Evolutionary conservation across 2,888 invertebrate species (phyloP), one percentile per base, ranked within the genome.

Genomic region (Campaea margaritaria): DNA sequence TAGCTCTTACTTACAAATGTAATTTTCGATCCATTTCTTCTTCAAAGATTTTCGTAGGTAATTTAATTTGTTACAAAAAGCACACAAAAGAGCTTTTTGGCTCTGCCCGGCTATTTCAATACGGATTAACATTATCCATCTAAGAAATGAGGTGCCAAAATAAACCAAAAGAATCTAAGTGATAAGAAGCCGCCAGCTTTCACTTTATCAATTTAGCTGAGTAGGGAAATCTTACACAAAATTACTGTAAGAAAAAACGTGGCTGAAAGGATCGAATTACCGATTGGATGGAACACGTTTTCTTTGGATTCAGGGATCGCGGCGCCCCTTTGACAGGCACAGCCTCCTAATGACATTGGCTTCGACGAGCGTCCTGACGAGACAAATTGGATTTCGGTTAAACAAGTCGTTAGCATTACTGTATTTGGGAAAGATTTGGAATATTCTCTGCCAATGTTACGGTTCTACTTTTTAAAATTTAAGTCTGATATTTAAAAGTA

Each of bases 311-410:
- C 52, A 45, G 52, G 60, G 64, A 67, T 46, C 55, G 58, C 54
- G 58, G 65, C 69, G 65, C 67, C 76, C 77, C 69, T 69, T 66
- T 62, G 64, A 48, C 53, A 60, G 54, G 14, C 68, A 36, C 34
- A 10, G 64, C 65, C 61, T 59, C 59, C 61, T 81, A 78, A 80
- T 73, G 80, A 74, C 63, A 69, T 65, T 68, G 67, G 47, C 69
- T 64, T 52, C 64, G 56, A 65, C 61, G 62, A 52, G 45, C 28
- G 43, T 31, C 21, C 72, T 67, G 73, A 68, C 73, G 75, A 59
- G 55, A 62, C 72, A 87, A 89, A 89, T 90, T 88, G 83, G 83
- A 87, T 89, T 87, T 79, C 60, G 67, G 73, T 77, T 74, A 87
- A 87, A 87, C 86, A 88, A 86, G 79, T 83, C 84, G 83, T 86